Base-by-base conservation (phyloP, 2,113 vertebrate species). In the Oxyura jamaicensis region DNA sequence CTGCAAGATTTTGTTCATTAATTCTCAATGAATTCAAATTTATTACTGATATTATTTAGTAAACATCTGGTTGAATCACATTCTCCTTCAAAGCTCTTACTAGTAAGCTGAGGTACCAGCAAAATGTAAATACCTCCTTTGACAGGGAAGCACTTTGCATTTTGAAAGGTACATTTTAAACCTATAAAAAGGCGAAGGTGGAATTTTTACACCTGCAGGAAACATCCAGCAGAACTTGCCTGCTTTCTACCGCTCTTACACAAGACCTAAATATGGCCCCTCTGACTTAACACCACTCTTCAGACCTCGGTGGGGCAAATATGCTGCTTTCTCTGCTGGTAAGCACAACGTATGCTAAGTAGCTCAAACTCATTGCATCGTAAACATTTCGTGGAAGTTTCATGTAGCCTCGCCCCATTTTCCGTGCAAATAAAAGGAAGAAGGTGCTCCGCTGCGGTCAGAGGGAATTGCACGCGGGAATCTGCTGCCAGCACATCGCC, bases 341-440 rank as follows among this genome's bases (percentile, higher is more conserved):
- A 22, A 72, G 52, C 21, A 1, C 67, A 14, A 17, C 0, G 2
- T 36, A 50, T 62, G 74, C 80, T 68, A 83, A 88, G 31, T 10
- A 42, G 79, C 20, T 52, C 60, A 26, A 41, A 60, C 69, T 79
- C 87, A 90, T 67, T 8, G 4, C 75, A 88, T 71, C 66, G 50
- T 44, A 71, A 82, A 66, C 35, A 18, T 75, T 74, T 67, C 15
- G 41, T 66, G 66, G 62, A 71, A 69, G 80, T 86, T 92, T 67
- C 4, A 23, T 56, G 78, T 63, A 82, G 88, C 63, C 85, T 83
- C 63, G 22, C 88, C 87, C 88, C 23, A 0, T 22, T 63, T 69
- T 35, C 91, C 53, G 8, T 3, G 1, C 25, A 73, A 79, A 97
- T 97, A 95, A 97, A 98, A 97, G 97, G 83, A 68, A n/a, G 68